Conservation (phyloP, 2,797 vertebrate species). For the Ciconia nigra region DNA sequence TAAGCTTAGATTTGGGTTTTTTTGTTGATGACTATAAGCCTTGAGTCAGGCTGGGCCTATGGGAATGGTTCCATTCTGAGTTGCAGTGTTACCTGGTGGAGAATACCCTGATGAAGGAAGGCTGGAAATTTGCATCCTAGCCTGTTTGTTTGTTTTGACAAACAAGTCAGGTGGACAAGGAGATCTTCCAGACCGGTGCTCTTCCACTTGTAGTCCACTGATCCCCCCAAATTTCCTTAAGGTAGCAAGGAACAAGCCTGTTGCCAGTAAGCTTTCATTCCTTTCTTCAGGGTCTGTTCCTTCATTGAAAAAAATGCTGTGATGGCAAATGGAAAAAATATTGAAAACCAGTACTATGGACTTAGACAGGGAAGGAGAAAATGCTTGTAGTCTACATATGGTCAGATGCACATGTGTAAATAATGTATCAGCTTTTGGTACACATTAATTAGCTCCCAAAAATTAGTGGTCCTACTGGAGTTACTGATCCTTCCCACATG, state of each 20-base stretch:
- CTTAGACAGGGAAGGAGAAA: neutral
- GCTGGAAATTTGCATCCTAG: neutral
- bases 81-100: neutral
- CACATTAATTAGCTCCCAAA: neutral
- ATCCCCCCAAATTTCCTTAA: neutral
- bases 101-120: neutral
- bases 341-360: neutral
- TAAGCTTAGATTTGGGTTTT: neutral
- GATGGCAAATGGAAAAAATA: neutral
- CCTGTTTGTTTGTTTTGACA: neutral
- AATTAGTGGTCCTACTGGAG: neutral
- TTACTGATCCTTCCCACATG: neutral
- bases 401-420: fast-evolving
- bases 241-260: neutral
- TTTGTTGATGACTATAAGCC: neutral
- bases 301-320: neutral
- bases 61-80: neutral
- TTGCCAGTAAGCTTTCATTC: neutral
- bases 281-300: neutral
- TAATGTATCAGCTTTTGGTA: neutral
- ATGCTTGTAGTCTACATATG: neutral
- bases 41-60: neutral
- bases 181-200: neutral
- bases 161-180: neutral
- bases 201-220: neutral